Percentiles rank a stretch among this genome's conserved stretches.
phyloP scores from a whole-genome alignment of 2,797 vertebrate species.

The Pseudopleuronectes americanus region DNA sequence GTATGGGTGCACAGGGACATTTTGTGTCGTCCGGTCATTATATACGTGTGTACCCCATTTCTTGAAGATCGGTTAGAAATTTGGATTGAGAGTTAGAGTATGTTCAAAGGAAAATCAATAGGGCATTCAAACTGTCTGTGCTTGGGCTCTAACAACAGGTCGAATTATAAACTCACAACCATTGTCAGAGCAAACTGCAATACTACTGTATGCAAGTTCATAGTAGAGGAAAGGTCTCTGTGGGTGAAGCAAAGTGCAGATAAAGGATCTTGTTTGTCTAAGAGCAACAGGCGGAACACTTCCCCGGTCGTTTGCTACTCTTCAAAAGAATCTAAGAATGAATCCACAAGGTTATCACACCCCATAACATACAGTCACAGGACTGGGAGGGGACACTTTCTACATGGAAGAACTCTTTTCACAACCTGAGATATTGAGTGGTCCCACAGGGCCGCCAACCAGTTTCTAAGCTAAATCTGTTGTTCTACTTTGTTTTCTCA shows the following conservation, averaged over 20 bases:
- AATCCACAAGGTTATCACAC: background rate
- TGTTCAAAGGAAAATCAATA: no score
- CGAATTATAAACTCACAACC: no score
- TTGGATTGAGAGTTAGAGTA: no score
- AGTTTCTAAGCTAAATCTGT: background rate
- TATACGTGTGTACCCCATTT: no score
- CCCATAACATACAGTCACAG: background rate
- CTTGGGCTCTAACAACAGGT: no score
- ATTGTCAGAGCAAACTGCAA: background rate
- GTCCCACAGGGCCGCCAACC: background rate
- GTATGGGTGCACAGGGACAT: no score
- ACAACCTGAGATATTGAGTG: background rate
- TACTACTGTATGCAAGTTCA: background rate
- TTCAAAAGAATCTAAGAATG: no score
- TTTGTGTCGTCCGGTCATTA: no score
- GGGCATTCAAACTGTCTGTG: no score
- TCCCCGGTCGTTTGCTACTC: no score
- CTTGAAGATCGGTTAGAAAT: no score
- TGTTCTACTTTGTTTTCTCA: background rate
- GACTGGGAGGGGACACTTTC: constrained; percentile 5
- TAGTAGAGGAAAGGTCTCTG: no score
- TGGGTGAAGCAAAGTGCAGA: background rate
- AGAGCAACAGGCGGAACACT: background rate
- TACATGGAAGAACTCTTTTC: background rate
- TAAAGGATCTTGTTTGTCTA: background rate